Evolutionary conservation across 1,140 invertebrate species (phyloP).

Genomic region (Drosophila albomicans): DNA sequence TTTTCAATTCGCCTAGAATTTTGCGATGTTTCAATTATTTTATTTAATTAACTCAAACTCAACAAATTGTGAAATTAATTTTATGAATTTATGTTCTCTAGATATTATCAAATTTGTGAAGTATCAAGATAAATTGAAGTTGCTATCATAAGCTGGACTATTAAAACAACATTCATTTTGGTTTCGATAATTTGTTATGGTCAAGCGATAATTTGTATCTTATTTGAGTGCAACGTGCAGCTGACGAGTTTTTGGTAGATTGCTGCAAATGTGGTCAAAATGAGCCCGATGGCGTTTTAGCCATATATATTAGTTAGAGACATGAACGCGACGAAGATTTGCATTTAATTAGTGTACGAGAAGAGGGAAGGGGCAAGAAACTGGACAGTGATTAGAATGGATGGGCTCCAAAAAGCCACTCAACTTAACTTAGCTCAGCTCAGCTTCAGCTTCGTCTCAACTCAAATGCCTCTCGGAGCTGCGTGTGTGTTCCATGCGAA

Average conservation of each 20-base stretch:
- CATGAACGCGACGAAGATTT: slow-evolving; percentile 62
- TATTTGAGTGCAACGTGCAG: slow-evolving; percentile 46
- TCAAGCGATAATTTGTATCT: slow-evolving; percentile 68
- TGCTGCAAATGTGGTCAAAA: slow-evolving; percentile 70
- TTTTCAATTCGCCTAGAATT: too few relatives aligned
- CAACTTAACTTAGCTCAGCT: slow-evolving; percentile 17
- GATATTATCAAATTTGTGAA: background rate
- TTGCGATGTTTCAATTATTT: too few relatives aligned
- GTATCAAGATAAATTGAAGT: background rate
- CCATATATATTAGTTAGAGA: slow-evolving; percentile 73
- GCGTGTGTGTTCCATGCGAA: slow-evolving; percentile 78
- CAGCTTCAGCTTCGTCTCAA: slow-evolving; percentile 4
- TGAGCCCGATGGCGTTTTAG: slow-evolving; percentile 62
- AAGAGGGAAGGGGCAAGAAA: background rate
- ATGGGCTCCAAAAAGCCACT: slow-evolving; percentile 45
- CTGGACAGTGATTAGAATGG: slow-evolving; percentile 4
- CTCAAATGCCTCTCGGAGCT: slow-evolving; percentile 40
- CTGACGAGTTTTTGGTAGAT: slow-evolving; percentile 64
- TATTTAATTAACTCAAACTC: too few relatives aligned
- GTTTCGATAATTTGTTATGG: slow-evolving; percentile 4
- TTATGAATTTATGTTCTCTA: background rate
- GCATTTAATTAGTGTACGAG: slow-evolving; percentile 68
- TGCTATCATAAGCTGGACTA: background rate
- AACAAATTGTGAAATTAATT: background rate
- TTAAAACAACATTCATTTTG: slow-evolving; percentile 10